Conservation (phyloP, 1,140 invertebrate species). For the Lucilia cuprina region DNA sequence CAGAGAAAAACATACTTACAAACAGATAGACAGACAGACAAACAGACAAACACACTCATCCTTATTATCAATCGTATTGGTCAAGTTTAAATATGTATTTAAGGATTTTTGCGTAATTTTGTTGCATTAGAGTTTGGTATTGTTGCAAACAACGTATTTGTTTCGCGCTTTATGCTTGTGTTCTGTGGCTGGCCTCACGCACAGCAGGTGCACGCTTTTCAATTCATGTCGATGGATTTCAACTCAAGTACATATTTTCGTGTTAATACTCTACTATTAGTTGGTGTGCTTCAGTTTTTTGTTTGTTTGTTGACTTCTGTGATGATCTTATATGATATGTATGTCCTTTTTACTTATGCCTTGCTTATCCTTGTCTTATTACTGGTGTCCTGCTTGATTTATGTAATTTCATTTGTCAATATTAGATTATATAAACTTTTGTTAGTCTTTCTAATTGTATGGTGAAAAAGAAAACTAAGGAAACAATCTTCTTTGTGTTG, state of each 20-base stretch:
- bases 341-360: not conserved
- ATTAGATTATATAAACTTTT: not conserved
- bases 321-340: not conserved
- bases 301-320: not conserved
- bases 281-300: not conserved
- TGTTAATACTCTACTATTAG: conserved; percentile 25
- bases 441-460: not conserved
- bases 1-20: not conserved
- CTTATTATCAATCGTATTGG: conserved; percentile 2
- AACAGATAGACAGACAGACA: too few species aligned
- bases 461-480: too few species aligned
- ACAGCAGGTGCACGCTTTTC: conserved; percentile 29
- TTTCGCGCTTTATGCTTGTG: conserved; percentile 8
- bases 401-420: not conserved
- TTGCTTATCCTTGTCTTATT: not conserved
- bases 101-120: conserved; percentile 32
- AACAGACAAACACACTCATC: not conserved
- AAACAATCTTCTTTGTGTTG: too few species aligned
- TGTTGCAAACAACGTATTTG: not conserved
- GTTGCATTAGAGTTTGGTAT: conserved; percentile 13
- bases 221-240: not conserved
- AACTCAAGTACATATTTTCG: not conserved
- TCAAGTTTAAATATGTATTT: conserved; percentile 20
- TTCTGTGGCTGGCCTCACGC: conserved; percentile 24
- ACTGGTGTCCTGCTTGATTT: not conserved